Conservation (phyloP, 2,888 invertebrate species). For the Ichneumoninae sp. region DNA sequence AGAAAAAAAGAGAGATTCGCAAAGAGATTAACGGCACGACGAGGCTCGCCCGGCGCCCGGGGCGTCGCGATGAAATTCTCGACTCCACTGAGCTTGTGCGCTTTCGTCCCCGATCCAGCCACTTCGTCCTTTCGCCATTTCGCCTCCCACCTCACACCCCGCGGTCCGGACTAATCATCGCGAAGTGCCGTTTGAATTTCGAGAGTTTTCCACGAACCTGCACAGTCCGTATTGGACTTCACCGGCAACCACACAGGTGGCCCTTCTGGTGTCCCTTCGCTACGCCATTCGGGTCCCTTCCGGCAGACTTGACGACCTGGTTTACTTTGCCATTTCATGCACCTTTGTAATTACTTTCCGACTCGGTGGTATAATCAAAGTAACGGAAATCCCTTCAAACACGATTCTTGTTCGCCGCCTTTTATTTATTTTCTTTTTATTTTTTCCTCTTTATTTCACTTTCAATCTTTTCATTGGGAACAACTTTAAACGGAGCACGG, state of each 20-base stretch:
- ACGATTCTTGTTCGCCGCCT: conserved; percentile 1
- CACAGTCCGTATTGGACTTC: neutral
- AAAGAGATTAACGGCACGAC: conserved; percentile 44
- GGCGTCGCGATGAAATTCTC: conserved; percentile 28
- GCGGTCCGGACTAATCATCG: conserved; percentile 17
- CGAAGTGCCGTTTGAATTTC: conserved; percentile 32
- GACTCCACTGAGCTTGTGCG: neutral
- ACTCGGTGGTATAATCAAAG: conserved; percentile 13
- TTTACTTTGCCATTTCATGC: conserved; percentile 33
- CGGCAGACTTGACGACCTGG: conserved; percentile 8
- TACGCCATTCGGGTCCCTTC: neutral
- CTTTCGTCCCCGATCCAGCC: neutral
- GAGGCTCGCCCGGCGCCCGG: conserved; percentile 18
- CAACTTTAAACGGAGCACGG: neutral
- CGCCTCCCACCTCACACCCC: neutral
- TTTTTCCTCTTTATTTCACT: conserved; percentile 8
- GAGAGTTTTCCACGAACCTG: conserved; percentile 9
- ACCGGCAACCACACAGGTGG: neutral
- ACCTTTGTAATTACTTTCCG: conserved; percentile 23
- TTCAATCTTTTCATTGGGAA: conserved; percentile 23
- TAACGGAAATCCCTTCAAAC: conserved; percentile 10
- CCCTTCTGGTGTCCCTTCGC: neutral
- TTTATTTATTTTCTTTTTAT: conserved; percentile 25
- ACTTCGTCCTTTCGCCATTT: conserved; percentile 1
- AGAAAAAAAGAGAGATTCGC: conserved; percentile 27